Evolutionary conservation across 2,113 vertebrate species (phyloP).

Genomic region (Oryzias curvinotus): DNA sequence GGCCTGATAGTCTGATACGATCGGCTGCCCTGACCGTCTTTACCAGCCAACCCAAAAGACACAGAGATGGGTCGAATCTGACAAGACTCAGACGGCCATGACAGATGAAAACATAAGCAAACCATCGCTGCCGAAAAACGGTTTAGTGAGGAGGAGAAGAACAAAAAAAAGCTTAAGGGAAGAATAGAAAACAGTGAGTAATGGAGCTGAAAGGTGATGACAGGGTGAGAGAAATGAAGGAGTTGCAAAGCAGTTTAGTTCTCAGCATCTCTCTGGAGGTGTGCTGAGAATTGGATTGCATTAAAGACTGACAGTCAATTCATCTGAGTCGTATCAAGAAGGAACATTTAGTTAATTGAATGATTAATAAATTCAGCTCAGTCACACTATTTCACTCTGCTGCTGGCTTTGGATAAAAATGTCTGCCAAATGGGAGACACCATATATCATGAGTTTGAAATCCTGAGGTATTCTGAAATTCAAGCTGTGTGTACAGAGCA

Average conservation of each 20-base stretch:
- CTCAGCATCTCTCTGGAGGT: conserved; percentile 85
- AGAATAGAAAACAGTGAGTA: conserved; percentile 42
- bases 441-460: conserved; percentile 64
- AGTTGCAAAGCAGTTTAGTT: conserved; percentile 72
- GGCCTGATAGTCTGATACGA: conserved; percentile 73
- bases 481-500: conserved; percentile 1
- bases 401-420: conserved; percentile 70
- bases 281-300: conserved; percentile 91
- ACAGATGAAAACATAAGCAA: conserved; percentile 24
- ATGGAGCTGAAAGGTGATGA: conserved; percentile 43
- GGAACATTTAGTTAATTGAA: conserved; percentile 99
- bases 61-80: conserved; percentile 47
- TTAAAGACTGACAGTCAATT: conserved; percentile 98
- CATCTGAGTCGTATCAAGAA: conserved; percentile 93
- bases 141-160: conserved; percentile 30
- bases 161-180: conserved; percentile 40
- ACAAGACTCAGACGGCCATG: conserved; percentile 12
- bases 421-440: conserved; percentile 65
- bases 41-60: conserved; percentile 64
- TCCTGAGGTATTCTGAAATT: conserved; percentile 23
- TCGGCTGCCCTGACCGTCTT: conserved; percentile 63
- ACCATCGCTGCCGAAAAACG: conserved; percentile 20
- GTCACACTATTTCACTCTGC: conserved; percentile 93
- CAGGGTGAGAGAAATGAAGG: conserved; percentile 48
- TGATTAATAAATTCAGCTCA: conserved; percentile 99